phyloP scores from a whole-genome alignment of 2,888 invertebrate genomes.

The Nemotelus nigrinus region DNA sequence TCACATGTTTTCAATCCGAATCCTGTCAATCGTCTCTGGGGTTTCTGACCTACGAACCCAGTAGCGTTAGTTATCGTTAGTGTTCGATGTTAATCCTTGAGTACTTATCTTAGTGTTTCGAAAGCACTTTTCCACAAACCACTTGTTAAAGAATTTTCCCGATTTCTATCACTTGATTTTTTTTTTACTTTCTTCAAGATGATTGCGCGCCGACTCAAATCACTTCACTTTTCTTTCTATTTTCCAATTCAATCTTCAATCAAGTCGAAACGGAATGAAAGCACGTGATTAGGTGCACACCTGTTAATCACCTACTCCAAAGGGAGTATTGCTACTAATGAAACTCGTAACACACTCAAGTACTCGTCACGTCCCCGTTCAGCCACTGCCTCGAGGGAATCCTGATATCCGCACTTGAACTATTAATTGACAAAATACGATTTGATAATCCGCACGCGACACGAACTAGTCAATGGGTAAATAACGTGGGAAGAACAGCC shows the following conservation, averaged over 20 bases:
- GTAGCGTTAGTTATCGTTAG: neutral
- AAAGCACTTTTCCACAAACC: neutral
- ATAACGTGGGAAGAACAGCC: neutral
- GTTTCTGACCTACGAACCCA: neutral
- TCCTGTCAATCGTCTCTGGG: neutral
- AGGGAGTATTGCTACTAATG: neutral
- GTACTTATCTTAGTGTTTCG: neutral
- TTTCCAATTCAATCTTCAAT: too few species aligned
- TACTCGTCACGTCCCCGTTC: neutral
- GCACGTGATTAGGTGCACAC: too few species aligned
- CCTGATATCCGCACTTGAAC: neutral
- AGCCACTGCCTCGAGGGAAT: neutral
- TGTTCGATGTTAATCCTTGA: constrained; percentile 11
- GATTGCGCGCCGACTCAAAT: too few species aligned
- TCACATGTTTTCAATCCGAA: constrained; percentile 17
- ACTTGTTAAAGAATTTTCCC: constrained; percentile 14
- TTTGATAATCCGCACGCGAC: neutral
- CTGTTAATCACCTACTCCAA: too few species aligned
- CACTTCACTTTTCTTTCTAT: too few species aligned
- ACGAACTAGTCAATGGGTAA: neutral
- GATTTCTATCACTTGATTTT: neutral
- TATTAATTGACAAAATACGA: neutral
- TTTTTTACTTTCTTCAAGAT: too few species aligned
- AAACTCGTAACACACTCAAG: neutral
- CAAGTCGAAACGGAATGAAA: too few species aligned